Base-by-base conservation (phyloP, 1,140 invertebrate species). In the Sarcophaga bullata region DNA sequence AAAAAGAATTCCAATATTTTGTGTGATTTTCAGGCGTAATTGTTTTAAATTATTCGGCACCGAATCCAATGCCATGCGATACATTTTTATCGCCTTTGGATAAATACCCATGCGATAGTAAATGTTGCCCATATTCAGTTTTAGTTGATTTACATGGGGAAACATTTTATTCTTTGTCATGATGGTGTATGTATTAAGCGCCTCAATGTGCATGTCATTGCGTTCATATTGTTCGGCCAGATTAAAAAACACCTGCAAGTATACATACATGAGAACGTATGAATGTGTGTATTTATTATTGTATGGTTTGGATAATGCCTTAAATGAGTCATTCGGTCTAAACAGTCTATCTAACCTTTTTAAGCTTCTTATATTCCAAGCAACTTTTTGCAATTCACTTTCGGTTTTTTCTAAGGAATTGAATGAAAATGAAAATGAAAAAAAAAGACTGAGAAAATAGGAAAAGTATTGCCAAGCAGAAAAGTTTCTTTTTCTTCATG, bases 101-200 rank as follows among this genome's bases (percentile, higher is more conserved):
- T 96, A 97, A 87, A 99, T 96, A 49, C 96, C 97, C 92, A 98
- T 96, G 90, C 96, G 96, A 84, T 97, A 97, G 91, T 98, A 98
- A 88, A 99, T 98, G 89, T 99, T 99, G 3, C 98, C 98, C 95
- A 99, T 99, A 87, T 99, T 99, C 0, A 99, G 94, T 92, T 98
- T 98, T 0, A 99, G 91, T 84, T 98, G 93, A 86, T 97, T 95
- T 68, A 95, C 95, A 88, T 97, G 96, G n/a, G 92, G 94, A 88
- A 97, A 97, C 91, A 96, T 93, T 87, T 94, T 93, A 87, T 97
- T 97, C 86, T 95, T 95, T 3, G 95, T 95, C 84, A 97, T 96
- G 37, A 95, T 94, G 90, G 97, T 96, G 91, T 99, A 99, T 0
- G 97, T 98, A 85, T 98, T 98, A 37, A 99, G 92, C 1, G 98